phyloP scores from a whole-genome alignment of 2,113 vertebrate genomes.

The Rallus limicola region DNA sequence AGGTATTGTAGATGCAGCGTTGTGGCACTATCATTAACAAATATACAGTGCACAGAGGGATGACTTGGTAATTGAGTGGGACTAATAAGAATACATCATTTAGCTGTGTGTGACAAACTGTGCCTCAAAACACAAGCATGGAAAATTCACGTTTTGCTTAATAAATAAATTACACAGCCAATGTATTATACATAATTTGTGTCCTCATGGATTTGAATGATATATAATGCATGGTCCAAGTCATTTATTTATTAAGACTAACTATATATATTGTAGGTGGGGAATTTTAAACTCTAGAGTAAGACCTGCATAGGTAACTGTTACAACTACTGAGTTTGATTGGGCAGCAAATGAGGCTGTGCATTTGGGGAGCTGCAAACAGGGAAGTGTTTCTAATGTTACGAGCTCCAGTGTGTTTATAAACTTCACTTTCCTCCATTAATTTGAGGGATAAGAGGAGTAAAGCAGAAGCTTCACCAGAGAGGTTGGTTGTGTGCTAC shows the following conservation, averaged over 20 bases:
- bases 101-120: constrained; percentile 84
- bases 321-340: constrained; percentile 46
- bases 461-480: neutral
- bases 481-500: neutral
- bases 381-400: neutral
- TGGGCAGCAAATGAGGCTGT: constrained; percentile 66
- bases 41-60: constrained; percentile 80
- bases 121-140: constrained; percentile 82
- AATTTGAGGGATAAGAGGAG: constrained; percentile 2
- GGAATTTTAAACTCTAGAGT: constrained; percentile 72
- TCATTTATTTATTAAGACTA: constrained; percentile 97
- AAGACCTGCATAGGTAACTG: constrained; percentile 59
- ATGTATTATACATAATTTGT: constrained; percentile 95
- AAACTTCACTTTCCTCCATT: constrained; percentile 30
- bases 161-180: constrained; percentile 96
- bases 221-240: constrained; percentile 92
- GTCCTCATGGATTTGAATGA: constrained; percentile 91
- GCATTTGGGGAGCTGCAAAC: constrained; percentile 45
- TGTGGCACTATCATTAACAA: constrained; percentile 84
- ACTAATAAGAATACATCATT: constrained; percentile 90
- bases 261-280: constrained; percentile 80
- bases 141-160: constrained; percentile 95
- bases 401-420: constrained; percentile 26
- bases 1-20: constrained; percentile 80
- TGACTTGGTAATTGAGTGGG: constrained; percentile 88